Conservation (phyloP, 2,888 invertebrate genomes). For the Stictocephala bisonia region DNA sequence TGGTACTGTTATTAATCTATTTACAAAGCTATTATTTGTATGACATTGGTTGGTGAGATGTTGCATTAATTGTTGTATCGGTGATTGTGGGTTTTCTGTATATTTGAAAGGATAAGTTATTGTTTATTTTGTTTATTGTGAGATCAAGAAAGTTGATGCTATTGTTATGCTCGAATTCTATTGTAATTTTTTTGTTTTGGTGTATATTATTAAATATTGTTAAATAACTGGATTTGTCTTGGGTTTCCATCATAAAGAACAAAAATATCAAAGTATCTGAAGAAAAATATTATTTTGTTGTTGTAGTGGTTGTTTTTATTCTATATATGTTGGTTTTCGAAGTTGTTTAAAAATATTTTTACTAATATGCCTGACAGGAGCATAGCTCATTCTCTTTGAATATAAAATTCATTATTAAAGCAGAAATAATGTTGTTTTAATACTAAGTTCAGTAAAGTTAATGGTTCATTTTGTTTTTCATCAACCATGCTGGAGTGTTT, state of each 20-base stretch:
- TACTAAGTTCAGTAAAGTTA: neutral
- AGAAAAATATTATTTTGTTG: neutral
- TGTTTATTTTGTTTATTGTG: neutral
- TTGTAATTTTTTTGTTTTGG: neutral
- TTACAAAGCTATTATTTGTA: no score
- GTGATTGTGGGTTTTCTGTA: neutral
- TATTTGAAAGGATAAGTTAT: neutral
- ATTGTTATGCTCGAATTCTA: neutral
- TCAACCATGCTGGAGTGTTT: neutral
- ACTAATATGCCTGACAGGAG: no score
- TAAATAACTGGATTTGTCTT: neutral
- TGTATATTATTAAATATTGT: neutral
- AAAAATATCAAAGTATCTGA: no score
- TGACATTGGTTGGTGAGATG: no score
- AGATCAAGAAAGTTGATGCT: neutral
- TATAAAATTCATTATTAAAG: neutral
- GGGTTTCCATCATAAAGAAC: neutral
- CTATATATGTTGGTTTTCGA: neutral
- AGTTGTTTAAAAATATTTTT: no score
- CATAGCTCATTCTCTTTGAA: neutral
- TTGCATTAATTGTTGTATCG: neutral
- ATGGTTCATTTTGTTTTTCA: neutral
- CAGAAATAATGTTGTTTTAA: constrained; percentile 1
- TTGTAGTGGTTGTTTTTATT: neutral
- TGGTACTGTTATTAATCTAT: neutral